A percentile compares a stretch with the other conserved stretches of the same genome.
phyloP scores from a whole-genome alignment of 2,113 vertebrate genomes.

The Chloebia gouldiae region DNA sequence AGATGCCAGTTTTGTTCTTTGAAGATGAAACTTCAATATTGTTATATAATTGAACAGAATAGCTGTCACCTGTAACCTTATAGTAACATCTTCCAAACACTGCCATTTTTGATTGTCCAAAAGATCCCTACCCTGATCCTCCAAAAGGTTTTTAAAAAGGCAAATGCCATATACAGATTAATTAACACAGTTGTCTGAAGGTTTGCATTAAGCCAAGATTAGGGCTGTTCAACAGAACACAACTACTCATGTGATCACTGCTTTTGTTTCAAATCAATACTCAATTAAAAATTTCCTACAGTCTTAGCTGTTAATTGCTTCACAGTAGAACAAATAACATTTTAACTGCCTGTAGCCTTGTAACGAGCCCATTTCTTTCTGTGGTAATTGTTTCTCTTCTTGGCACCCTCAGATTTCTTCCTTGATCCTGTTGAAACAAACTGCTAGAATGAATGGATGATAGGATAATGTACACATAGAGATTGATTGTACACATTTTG shows the following conservation, averaged over 20 bases:
- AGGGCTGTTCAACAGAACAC: slow-evolving; percentile 36
- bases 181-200: neutral
- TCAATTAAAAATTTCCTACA: slow-evolving; percentile 68
- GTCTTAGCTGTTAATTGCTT: slow-evolving; percentile 59
- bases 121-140: neutral
- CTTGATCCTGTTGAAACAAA: neutral
- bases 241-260: slow-evolving; percentile 20
- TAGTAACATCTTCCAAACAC: neutral
- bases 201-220: neutral
- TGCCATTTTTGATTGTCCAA: neutral
- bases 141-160: neutral
- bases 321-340: slow-evolving; percentile 45
- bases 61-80: neutral
- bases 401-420: neutral
- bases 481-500: neutral
- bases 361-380: neutral
- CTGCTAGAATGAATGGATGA: neutral
- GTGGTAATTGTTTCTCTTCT: neutral
- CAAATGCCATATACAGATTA: neutral
- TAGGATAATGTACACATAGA: accelerated
- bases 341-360: slow-evolving; percentile 33
- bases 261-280: slow-evolving; percentile 69
- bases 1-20: neutral
- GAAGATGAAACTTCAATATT: neutral
- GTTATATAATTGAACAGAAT: neutral